phyloP scores from a whole-genome alignment of 2,888 invertebrate species.

The Allygus modestus region DNA sequence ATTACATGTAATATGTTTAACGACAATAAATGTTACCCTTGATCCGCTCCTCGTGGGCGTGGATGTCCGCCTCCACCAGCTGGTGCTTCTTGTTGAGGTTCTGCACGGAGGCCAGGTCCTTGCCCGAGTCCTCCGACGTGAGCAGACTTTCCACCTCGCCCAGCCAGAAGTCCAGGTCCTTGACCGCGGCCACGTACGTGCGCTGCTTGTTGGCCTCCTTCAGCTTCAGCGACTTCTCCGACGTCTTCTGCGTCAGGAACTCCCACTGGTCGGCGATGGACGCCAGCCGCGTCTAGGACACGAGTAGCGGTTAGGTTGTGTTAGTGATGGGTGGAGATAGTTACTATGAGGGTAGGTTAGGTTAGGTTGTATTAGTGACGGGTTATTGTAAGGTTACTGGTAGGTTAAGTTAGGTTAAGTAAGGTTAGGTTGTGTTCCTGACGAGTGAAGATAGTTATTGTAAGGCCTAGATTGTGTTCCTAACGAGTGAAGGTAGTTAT shows the following conservation, averaged over 20 bases:
- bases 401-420: too few species aligned
- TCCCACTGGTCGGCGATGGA: slow-evolving; percentile 99
- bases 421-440: too few species aligned
- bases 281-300: slow-evolving; percentile 81
- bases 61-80: slow-evolving; percentile 98
- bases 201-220: slow-evolving; percentile 99
- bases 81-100: slow-evolving; percentile 99
- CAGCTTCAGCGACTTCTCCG: slow-evolving; percentile 97
- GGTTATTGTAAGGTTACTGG: too few species aligned
- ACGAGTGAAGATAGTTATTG: too few species aligned
- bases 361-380: too few species aligned
- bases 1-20: too few species aligned
- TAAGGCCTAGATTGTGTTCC: too few species aligned
- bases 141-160: slow-evolving; percentile 98
- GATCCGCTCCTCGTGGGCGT: slow-evolving; percentile 96
- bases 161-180: slow-evolving; percentile 99
- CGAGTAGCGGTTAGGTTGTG: neutral
- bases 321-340: too few species aligned
- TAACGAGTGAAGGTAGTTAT: too few species aligned
- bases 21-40: too few species aligned
- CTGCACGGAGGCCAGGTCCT: slow-evolving; percentile 98
- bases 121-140: slow-evolving; percentile 97
- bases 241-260: slow-evolving; percentile 97
- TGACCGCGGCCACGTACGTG: slow-evolving; percentile 99
- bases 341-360: too few species aligned